Conservation (phyloP, 2,797 vertebrate species). For the Dicrostonyx torquatus region DNA sequence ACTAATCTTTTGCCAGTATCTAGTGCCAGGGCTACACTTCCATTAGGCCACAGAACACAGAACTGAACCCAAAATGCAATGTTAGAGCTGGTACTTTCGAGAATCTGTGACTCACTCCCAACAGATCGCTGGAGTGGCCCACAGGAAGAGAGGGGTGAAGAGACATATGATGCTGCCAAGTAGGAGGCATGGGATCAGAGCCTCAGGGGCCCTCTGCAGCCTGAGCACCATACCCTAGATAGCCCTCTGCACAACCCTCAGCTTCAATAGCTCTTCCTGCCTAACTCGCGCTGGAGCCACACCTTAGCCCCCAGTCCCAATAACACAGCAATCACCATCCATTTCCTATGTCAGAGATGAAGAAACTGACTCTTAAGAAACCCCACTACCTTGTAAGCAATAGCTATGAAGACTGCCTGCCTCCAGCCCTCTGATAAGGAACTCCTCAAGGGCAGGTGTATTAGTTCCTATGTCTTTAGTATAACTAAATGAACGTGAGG, state of each 20-base stretch:
- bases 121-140: not conserved
- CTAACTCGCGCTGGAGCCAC: not conserved
- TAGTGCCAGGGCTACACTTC: not conserved
- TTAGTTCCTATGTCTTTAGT: not conserved
- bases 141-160: fast-evolving
- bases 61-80: not conserved
- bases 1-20: not conserved
- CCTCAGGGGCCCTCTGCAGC: not conserved
- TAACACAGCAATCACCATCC: not conserved
- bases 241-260: not conserved
- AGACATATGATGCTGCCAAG: not conserved
- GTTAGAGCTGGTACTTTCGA: not conserved
- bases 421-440: not conserved
- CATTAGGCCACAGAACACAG: not conserved
- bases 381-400: not conserved
- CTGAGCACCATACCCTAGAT: not conserved
- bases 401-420: fast-evolving
- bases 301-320: not conserved
- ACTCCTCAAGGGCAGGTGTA: not conserved
- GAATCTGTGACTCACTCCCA: not conserved
- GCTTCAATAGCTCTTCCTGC: too few relatives aligned
- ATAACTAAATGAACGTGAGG: not conserved
- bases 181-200: not conserved
- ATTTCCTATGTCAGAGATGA: not conserved
- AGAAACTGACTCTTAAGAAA: not conserved